Conservation (phyloP, 2,797 vertebrate species). For the Peromyscus melanophrys region DNA sequence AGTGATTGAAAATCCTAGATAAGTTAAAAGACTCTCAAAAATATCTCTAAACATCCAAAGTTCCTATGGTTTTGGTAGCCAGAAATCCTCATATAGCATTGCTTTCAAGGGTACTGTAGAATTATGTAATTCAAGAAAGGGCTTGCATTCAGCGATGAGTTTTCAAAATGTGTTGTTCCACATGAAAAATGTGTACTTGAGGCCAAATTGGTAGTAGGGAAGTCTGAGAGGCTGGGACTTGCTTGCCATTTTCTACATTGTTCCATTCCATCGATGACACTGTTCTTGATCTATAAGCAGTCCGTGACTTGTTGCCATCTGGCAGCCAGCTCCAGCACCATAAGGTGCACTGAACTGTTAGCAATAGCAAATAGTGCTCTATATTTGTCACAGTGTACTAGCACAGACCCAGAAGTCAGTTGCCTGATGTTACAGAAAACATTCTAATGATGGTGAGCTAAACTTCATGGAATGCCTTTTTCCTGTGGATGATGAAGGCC, state of each 20-base stretch:
- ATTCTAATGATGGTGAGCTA: slow-evolving; percentile 73
- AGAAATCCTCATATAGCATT: slow-evolving; percentile 21
- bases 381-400: slow-evolving; percentile 77
- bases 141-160: background rate
- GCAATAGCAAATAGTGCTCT: slow-evolving; percentile 72
- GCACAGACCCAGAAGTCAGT: slow-evolving; percentile 75
- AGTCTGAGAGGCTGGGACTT: background rate
- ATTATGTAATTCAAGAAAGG: slow-evolving; percentile 28
- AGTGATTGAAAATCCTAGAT: slow-evolving; percentile 27
- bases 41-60: slow-evolving; percentile 20
- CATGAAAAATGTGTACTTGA: background rate
- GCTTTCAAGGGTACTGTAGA: slow-evolving; percentile 11
- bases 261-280: slow-evolving; percentile 35
- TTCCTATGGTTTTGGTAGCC: slow-evolving; percentile 46
- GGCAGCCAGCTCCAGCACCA: slow-evolving; percentile 56
- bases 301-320: slow-evolving; percentile 61
- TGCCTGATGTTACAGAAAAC: slow-evolving; percentile 82
- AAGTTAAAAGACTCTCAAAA: slow-evolving; percentile 34
- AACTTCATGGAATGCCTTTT: slow-evolving; percentile 80
- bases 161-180: slow-evolving; percentile 31
- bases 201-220: slow-evolving; percentile 37
- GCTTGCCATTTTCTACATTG: background rate
- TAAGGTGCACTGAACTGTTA: slow-evolving; percentile 73
- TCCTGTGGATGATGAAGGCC: slow-evolving; percentile 70
- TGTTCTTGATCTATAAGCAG: slow-evolving; percentile 58